Conservation (phyloP, 2,113 vertebrate species). For the Tragelaphus buxtoni region DNA sequence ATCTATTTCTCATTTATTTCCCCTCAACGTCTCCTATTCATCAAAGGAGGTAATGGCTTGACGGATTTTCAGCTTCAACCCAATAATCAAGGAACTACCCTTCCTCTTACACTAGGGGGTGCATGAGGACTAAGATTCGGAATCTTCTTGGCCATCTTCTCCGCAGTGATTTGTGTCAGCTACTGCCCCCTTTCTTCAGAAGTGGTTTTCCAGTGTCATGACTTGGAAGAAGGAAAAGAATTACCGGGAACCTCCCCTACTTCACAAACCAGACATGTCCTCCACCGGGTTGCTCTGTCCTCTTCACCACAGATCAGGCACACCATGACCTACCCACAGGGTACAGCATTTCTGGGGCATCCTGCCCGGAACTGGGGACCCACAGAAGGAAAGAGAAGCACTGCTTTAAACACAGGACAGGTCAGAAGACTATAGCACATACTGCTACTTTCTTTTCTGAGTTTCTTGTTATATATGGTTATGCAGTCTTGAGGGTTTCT, state of each 20-base stretch:
- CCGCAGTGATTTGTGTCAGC: background rate
- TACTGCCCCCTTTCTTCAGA: background rate
- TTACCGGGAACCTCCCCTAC: background rate
- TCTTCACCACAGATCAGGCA: too few species aligned
- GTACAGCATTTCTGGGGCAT: background rate
- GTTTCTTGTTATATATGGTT: background rate
- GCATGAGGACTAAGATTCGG: constrained; percentile 71
- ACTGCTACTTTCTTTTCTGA: background rate
- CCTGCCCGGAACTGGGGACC: background rate
- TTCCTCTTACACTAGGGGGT: constrained; percentile 79
- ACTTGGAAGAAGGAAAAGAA: background rate
- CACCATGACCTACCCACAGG: background rate
- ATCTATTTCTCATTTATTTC: constrained; percentile 11
- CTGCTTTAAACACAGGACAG: background rate
- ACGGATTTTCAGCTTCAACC: background rate
- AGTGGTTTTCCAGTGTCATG: constrained; percentile 1
- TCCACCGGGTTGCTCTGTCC: background rate
- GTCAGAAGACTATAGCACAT: too few species aligned
- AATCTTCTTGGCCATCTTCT: background rate
- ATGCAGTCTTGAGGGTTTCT: background rate
- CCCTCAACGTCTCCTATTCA: background rate
- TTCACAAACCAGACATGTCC: background rate
- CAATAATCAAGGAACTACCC: constrained; percentile 37
- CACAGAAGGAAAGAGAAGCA: background rate
- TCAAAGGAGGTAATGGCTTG: background rate